Base-by-base conservation (phyloP, 2,797 vertebrate species). In the Corythornis leucogaster region DNA sequence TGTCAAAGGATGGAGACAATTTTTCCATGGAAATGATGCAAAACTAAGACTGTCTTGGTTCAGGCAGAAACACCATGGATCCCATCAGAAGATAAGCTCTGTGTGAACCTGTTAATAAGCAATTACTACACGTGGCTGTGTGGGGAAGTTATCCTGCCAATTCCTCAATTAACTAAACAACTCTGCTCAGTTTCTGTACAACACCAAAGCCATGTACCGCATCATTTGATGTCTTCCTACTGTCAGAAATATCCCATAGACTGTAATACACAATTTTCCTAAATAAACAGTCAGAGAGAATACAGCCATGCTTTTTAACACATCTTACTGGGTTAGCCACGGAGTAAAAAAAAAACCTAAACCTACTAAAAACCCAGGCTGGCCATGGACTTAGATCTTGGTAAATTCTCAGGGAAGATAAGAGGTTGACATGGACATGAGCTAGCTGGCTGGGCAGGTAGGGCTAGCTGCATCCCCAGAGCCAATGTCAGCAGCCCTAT, bases 381-480 rank as follows among this genome's bases (percentile, higher is more conserved):
- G 6, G 35, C 13, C 4, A 1, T 1, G 2, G n/a, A 3, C 19
- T 20, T 17, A 42, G 30, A n/a, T 21, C 8, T 70, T 7, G 1
- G 4, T 2, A 33, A 67, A 8, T 12, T 51, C 55, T 28, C 5
- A 0, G 19, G 26, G 53, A 62, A 54, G 69, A 5, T 1, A n/a
- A 67, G 24, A 9, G 10, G 15, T 12, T 53, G 31, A 70, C 69
- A 35, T 5, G 13, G 11, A 12, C 7, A 15, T 1, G 51, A 30
- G 28, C 51, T 30, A n/a, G 28, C 17, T 6, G 26, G 16, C 50
- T 30, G 50, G 15, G 16, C 26, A 73, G 25, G 11, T 8, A 40
- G 40, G 78, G 30, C 20, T 31, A 43, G 50, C 11, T 17, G 33
- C 5, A 18, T 7, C 25, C n/a, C 5, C 11, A 2, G 4, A 57